Percentiles rank a stretch among this genome's conserved stretches.
phyloP scores from a whole-genome alignment of 2,888 invertebrate genomes.

The Nemotelus pantherinus region DNA sequence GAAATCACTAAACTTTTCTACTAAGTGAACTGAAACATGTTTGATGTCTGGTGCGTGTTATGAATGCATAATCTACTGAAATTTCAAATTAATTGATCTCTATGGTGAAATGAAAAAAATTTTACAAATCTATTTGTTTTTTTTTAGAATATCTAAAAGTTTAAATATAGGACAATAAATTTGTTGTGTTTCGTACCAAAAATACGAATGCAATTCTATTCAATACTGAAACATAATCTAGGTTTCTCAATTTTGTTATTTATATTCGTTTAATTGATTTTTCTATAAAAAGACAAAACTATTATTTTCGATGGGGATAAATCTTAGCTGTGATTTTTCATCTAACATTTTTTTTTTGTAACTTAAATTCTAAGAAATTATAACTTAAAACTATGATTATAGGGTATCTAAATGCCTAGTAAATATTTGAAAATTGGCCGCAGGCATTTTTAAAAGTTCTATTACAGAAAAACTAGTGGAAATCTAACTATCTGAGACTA shows the following conservation, averaged over 20 bases:
- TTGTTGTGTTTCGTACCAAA: background rate
- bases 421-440: constrained; percentile 19
- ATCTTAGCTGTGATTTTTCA: constrained; percentile 10
- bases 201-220: constrained; percentile 1
- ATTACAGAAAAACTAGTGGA: background rate
- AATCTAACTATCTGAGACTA: constrained; percentile 9
- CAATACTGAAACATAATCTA: constrained; percentile 1
- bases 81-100: background rate
- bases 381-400: no score
- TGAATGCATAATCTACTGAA: background rate
- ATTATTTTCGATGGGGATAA: background rate
- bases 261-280: background rate
- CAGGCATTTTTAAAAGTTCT: constrained; percentile 22
- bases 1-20: background rate
- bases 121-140: no score
- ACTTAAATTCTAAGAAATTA: background rate
- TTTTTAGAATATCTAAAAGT: background rate
- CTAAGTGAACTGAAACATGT: background rate
- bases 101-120: background rate
- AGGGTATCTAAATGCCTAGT: no score
- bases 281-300: background rate
- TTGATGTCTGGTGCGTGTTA: background rate
- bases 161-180: constrained; percentile 42
- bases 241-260: background rate
- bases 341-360: background rate